These are phyloP conservation scores for Tympanuchus pallidicinctus DNA, from an alignment of 2,113 vertebrate species.

Conservation along the genomic window DNA sequence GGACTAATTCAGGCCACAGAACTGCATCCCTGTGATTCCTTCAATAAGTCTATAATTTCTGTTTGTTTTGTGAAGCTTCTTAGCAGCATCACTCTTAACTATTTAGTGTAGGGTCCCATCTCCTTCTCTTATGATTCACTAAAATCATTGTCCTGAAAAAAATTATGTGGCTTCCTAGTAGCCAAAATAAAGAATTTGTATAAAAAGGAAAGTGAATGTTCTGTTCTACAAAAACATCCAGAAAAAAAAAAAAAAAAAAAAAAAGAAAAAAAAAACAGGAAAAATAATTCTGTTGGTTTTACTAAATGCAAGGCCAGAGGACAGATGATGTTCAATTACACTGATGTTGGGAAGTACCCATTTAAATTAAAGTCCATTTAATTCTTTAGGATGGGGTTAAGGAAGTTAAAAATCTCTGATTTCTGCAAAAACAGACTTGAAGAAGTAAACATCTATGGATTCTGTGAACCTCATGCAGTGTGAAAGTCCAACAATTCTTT, in stretches of 20 bases:
- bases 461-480: background rate
- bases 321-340: background rate
- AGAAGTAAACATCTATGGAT: background rate
- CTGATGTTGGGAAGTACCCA: background rate
- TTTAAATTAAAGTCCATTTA: background rate
- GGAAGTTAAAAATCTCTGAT: background rate
- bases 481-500: background rate
- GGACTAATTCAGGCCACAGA: background rate
- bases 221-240: background rate
- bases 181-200: background rate
- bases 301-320: background rate
- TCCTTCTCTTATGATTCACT: background rate
- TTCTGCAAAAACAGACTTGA: background rate
- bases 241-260: background rate
- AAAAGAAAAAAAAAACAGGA: background rate
- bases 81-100: background rate
- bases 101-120: background rate
- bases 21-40: background rate
- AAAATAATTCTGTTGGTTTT: background rate
- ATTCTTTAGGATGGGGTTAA: background rate
- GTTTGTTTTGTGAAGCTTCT: background rate
- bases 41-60: background rate
- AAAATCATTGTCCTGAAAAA: background rate
- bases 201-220: background rate
- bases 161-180: background rate